These are phyloP conservation scores for Alsophila aescularia DNA, from an alignment of 2,888 invertebrate species.

Conservation along the genomic window DNA sequence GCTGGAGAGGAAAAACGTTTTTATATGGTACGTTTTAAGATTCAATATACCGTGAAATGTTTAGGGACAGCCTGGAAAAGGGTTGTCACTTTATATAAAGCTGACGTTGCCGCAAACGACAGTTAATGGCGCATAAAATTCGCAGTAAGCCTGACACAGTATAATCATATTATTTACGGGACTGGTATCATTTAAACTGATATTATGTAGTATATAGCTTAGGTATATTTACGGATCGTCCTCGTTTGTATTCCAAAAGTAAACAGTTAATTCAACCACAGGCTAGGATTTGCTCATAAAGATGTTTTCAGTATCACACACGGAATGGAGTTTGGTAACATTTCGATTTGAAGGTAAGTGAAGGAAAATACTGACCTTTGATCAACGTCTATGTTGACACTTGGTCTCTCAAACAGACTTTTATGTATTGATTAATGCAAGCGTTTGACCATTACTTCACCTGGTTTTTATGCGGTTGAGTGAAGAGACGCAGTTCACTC, in stretches of 20 bases:
- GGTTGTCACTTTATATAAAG: slow-evolving; percentile 76
- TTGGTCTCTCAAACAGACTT: too few species aligned
- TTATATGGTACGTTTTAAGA: slow-evolving; percentile 45
- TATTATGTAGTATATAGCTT: slow-evolving; percentile 25
- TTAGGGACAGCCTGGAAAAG: slow-evolving; percentile 54
- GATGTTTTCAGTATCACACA: background rate
- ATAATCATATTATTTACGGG: slow-evolving; percentile 65
- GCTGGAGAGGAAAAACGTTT: slow-evolving; percentile 43
- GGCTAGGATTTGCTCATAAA: background rate
- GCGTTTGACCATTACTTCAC: too few species aligned
- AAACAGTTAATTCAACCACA: background rate
- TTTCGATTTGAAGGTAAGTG: slow-evolving; percentile 5
- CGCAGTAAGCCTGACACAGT: slow-evolving; percentile 64
- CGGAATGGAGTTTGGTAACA: slow-evolving; percentile 3
- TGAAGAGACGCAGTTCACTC: too few species aligned
- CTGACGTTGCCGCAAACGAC: slow-evolving; percentile 73
- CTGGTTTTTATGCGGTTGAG: too few species aligned
- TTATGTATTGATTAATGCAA: too few species aligned
- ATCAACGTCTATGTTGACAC: too few species aligned
- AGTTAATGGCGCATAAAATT: slow-evolving; percentile 79
- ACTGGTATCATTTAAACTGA: slow-evolving; percentile 50
- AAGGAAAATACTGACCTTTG: background rate
- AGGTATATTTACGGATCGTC: slow-evolving; percentile 9
- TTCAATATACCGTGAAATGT: slow-evolving; percentile 48
- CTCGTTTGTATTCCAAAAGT: slow-evolving; percentile 5